These are phyloP conservation scores for Stigmatopora nigra DNA, from an alignment of 2,113 vertebrate species.

Conservation along the genomic window DNA sequence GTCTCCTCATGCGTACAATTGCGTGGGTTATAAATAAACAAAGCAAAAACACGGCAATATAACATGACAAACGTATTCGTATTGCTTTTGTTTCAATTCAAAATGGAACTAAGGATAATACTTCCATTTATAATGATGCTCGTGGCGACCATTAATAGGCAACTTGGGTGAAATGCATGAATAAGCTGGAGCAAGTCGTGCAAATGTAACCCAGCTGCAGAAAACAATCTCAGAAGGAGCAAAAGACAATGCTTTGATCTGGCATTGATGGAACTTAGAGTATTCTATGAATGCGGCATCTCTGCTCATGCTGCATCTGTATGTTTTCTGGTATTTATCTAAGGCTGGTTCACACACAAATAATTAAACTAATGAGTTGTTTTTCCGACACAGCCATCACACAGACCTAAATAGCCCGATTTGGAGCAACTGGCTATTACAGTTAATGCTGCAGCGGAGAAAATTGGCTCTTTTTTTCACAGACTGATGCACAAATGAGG, in stretches of 20 bases:
- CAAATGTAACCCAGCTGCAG: not conserved
- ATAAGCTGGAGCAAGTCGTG: not conserved
- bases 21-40: not conserved
- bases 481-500: slow-evolving; percentile 25
- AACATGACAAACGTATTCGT: not conserved
- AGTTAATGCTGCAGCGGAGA: slow-evolving; percentile 8
- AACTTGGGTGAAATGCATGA: not conserved
- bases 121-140: not conserved
- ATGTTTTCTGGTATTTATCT: slow-evolving; percentile 14
- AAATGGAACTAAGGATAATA: not conserved
- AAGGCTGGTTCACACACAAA: slow-evolving; percentile 3
- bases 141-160: not conserved
- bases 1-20: not conserved
- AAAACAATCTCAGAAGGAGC: not conserved
- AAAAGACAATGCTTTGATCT: slow-evolving; percentile 1
- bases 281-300: slow-evolving; percentile 19
- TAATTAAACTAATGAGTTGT: slow-evolving; percentile 9
- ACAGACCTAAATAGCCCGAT: slow-evolving; percentile 23
- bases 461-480: slow-evolving; percentile 17
- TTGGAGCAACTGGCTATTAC: slow-evolving; percentile 24
- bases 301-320: slow-evolving; percentile 30
- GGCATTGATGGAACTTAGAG: not conserved
- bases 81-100: not conserved
- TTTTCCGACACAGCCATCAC: slow-evolving; percentile 26
- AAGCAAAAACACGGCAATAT: too few species aligned